Conservation (phyloP, 2,888 invertebrate genomes). For the Eristalis intricaria region DNA sequence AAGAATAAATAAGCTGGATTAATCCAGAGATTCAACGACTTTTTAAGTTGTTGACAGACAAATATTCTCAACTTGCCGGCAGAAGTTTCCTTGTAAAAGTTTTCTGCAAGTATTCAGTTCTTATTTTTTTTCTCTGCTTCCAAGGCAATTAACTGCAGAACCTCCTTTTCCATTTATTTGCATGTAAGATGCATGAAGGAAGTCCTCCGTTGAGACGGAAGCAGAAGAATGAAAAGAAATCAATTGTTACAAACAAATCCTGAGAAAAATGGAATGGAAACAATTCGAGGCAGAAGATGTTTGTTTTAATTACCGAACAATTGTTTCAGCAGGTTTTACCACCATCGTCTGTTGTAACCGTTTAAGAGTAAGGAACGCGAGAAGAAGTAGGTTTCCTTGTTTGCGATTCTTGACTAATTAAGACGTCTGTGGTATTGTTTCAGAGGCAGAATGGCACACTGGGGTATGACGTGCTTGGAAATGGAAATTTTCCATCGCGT, state of each 20-base stretch:
- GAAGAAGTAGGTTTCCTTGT: too few species aligned
- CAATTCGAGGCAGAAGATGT: slow-evolving; percentile 42
- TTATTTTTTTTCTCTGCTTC: slow-evolving; percentile 26
- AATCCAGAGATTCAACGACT: slow-evolving; percentile 64
- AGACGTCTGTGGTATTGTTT: too few species aligned
- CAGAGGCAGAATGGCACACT: too few species aligned
- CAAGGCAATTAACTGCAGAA: slow-evolving; percentile 74
- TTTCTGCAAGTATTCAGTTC: slow-evolving; percentile 8
- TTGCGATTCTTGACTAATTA: too few species aligned
- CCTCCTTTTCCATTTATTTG: slow-evolving; percentile 69
- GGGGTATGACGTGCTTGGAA: too few species aligned
- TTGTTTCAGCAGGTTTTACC: too few species aligned
- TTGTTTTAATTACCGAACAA: slow-evolving; percentile 55
- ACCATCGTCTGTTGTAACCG: too few species aligned
- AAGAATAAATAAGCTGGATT: slow-evolving; percentile 66
- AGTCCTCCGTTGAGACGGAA: slow-evolving; percentile 13
- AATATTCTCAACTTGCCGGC: slow-evolving; percentile 53
- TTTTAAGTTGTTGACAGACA: slow-evolving; percentile 72
- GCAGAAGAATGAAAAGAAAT: slow-evolving; percentile 4
- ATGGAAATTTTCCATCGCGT: too few species aligned
- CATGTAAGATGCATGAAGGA: slow-evolving; percentile 60
- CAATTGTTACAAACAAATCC: slow-evolving; percentile 58
- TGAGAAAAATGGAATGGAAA: slow-evolving; percentile 11
- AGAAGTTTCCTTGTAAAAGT: slow-evolving; percentile 56
- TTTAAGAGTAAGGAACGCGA: too few species aligned